Evolutionary conservation across 2,797 vertebrate genomes (phyloP).

Genomic region (Ataeniobius toweri): DNA sequence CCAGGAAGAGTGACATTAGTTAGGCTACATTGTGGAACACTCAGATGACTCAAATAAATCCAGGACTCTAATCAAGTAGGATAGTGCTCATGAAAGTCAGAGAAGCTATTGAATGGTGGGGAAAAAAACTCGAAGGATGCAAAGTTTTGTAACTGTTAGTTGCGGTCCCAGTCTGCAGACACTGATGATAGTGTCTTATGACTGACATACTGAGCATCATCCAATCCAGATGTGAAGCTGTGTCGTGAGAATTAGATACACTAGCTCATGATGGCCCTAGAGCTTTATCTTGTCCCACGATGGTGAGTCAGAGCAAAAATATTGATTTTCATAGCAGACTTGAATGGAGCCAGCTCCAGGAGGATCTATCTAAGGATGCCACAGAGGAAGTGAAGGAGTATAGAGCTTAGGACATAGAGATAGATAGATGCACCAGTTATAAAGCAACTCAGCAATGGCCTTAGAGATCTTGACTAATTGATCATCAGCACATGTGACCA

Average conservation of each 20-base stretch:
- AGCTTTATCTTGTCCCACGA: slow-evolving; percentile 4
- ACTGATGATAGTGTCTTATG: slow-evolving; percentile 21
- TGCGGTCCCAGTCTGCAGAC: slow-evolving; percentile 18
- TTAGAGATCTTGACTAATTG: too few relatives aligned
- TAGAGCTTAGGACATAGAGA: not conserved
- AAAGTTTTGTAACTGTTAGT: slow-evolving; percentile 30
- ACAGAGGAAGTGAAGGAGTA: slow-evolving; percentile 1
- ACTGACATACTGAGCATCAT: slow-evolving; percentile 14
- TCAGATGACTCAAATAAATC: slow-evolving; percentile 5
- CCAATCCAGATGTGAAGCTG: slow-evolving; percentile 27
- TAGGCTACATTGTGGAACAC: not conserved
- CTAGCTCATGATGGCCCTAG: slow-evolving; percentile 13
- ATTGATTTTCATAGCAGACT: not conserved
- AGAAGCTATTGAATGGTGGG: not conserved
- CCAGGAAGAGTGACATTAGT: not conserved
- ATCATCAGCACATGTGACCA: too few relatives aligned
- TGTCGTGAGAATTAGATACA: slow-evolving; percentile 27
- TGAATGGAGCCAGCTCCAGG: slow-evolving; percentile 7
- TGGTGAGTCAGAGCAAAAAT: slow-evolving; percentile 18
- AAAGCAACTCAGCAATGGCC: not conserved
- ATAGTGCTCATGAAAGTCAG: not conserved
- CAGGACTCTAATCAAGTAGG: not conserved
- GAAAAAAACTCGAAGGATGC: slow-evolving; percentile 2
- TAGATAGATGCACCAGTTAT: not conserved
- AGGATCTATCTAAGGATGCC: slow-evolving; percentile 27